A percentile compares a stretch with the other conserved stretches of the same genome.
Evolutionary conservation across 2,113 vertebrate species (phyloP).

Genomic region (Spheniscus mendiculus): DNA sequence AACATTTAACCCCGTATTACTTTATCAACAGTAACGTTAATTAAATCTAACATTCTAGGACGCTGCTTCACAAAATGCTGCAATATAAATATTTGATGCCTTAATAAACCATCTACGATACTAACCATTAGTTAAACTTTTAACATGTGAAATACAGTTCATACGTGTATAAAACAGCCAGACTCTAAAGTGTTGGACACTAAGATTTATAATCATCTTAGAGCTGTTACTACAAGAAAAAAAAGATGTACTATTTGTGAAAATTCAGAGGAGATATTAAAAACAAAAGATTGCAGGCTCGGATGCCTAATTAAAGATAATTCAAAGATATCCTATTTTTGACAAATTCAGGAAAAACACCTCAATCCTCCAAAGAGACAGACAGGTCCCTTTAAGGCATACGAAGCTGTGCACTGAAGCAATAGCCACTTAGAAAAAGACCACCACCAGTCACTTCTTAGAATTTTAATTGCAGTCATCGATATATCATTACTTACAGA

Average conservation of each 20-base stretch:
- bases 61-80: not conserved
- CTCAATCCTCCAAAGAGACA: not conserved
- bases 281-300: not conserved
- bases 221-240: not conserved
- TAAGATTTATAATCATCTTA: no score
- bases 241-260: not conserved
- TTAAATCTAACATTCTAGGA: not conserved
- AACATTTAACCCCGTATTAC: not conserved
- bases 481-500: accelerated
- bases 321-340: not conserved
- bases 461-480: not conserved
- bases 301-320: not conserved
- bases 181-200: not conserved
- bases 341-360: not conserved
- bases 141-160: not conserved
- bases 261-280: not conserved
- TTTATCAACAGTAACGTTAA: not conserved
- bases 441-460: not conserved
- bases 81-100: not conserved
- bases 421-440: not conserved
- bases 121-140: not conserved
- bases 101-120: not conserved
- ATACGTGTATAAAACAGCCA: not conserved
- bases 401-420: not conserved
- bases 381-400: not conserved